Evolutionary conservation across 2,888 invertebrate species (phyloP), one percentile per base, ranked within the genome.

Genomic region (Ditylenchus weischeri): DNA sequence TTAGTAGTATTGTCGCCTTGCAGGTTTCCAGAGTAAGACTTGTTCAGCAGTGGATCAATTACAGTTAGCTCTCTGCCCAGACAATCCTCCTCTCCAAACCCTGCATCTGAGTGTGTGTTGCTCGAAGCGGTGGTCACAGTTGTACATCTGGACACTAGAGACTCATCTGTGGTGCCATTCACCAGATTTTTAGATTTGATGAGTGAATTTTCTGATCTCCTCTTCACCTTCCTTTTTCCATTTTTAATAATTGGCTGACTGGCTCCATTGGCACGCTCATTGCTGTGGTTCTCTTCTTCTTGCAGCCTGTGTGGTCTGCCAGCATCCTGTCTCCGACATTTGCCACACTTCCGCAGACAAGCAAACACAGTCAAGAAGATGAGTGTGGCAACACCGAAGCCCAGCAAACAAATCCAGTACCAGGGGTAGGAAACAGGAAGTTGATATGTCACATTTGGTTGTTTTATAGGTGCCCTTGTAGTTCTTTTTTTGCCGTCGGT

Each of bases 31-130:
- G 19, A 29, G 8, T 19, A 59, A 5, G 36, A 38, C 29, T 67
- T 29, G 47, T 67, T 67, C 35, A 67, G 59, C 50, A 67, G 38
- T 2, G 67, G 67, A 43, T 67, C 67, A 38, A 67, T 38, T 3
- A 67, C 67, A 19, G 65, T 67, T 47, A 21, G 21, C 47, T 67
- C 65, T 21, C 64, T 57, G 19, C 36, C 38, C 0, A 62, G 23
- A 6, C 19, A 11, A 8, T 23, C 43, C 0, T 48, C 18, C 13
- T 35, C 36, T 38, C 38, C 48, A 36, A 38, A 35, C n/a, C 35
- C 15, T 23, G 57, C 29, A 35, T 59, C 59, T 21, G 29, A 29
- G n/a, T 18, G 21, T 38, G 65, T 49, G 7, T 54, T 54, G n/a
- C n/a, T 29, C 6, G 66, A 63, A 29, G 51, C 48, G 11, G 13